phyloP scores from a whole-genome alignment of 2,888 invertebrate species.

The Cheilosia impressa region DNA sequence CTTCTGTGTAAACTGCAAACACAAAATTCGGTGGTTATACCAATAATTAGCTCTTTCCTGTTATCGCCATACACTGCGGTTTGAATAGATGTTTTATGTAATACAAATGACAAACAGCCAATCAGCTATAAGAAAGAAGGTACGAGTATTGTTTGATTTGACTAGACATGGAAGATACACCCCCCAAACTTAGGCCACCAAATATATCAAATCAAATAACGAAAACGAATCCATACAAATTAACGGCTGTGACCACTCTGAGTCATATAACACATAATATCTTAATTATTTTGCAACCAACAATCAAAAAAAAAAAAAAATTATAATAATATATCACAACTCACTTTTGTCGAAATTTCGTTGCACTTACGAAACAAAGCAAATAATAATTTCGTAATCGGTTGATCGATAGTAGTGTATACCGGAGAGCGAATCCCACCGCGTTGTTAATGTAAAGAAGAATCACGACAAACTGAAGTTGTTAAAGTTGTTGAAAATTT shows the following conservation, averaged over 20 bases:
- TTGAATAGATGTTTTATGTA: slow-evolving; percentile 24
- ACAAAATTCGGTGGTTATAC: slow-evolving; percentile 5
- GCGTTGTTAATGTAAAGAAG: slow-evolving; percentile 81
- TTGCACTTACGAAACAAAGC: slow-evolving; percentile 69
- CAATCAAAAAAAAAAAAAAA: neutral
- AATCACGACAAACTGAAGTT: slow-evolving; percentile 82
- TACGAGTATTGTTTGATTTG: neutral
- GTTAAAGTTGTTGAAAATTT: slow-evolving; percentile 81
- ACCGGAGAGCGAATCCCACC: slow-evolving; percentile 48
- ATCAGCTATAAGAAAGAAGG: neutral
- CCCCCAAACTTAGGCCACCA: neutral
- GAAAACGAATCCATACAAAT: neutral
- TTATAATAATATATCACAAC: slow-evolving; percentile 37
- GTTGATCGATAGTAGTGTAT: slow-evolving; percentile 28
- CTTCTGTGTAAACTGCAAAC: neutral
- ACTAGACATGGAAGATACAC: neutral
- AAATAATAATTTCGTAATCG: slow-evolving; percentile 65
- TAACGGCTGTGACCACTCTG: slow-evolving; percentile 8
- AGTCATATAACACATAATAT: slow-evolving; percentile 43
- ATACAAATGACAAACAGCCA: neutral
- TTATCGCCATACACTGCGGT: slow-evolving; percentile 19
- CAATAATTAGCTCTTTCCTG: slow-evolving; percentile 37
- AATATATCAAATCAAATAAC: neutral
- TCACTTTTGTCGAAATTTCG: slow-evolving; percentile 70
- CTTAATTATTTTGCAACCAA: slow-evolving; percentile 51